Base-by-base conservation (phyloP, 2,113 vertebrate genomes). In the Prunella fulvescens region DNA sequence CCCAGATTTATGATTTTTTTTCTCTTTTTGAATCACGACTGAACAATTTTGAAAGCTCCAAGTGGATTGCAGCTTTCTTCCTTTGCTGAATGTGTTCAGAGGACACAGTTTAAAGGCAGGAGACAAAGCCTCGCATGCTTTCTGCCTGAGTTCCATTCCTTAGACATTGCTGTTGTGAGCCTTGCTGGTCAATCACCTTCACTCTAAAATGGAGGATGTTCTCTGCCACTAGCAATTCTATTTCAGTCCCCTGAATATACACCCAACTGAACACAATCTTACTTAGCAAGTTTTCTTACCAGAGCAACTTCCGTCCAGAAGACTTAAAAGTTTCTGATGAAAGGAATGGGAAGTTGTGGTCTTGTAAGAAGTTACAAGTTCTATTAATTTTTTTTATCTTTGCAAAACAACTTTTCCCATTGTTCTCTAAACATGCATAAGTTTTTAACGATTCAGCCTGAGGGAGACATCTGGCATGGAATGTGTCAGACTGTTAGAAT, bases 341-440 rank as follows among this genome's bases (percentile, higher is more conserved):
- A 92, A 74, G 25, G 9, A 66, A 92, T 14, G 23, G 62, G 60
- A 57, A 78, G 40, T 40, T 86, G 44, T 14, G 44, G 88, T 93
- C 80, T 80, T 80, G 19, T 82, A 82, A 88, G 44, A 94, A 7
- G 35, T 70, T 86, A 71, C 64, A n/a, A 86, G 29, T 81, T 72
- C 29, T 65, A 47, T 13, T 33, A 18, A 11, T n/a, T 19, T 37
- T 37, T 81, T 51, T n/a, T 0, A 83, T 88, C 69, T 81, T 35
- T 42, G 24, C 47, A 93, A 94, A 94, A 90, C 60, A 93, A 67
- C 57, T 92, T 94, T 29, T 48, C 40, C 86, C 40, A 95, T 94
- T 97, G 94, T 96, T 95, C 83, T 92, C 47, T 71, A 71, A 96
- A 87, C 44, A 93, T 0, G 0, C 17, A 3, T 47, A 40, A 90